phyloP scores from a whole-genome alignment of 2,797 vertebrate genomes.

The Scleropages formosus region DNA sequence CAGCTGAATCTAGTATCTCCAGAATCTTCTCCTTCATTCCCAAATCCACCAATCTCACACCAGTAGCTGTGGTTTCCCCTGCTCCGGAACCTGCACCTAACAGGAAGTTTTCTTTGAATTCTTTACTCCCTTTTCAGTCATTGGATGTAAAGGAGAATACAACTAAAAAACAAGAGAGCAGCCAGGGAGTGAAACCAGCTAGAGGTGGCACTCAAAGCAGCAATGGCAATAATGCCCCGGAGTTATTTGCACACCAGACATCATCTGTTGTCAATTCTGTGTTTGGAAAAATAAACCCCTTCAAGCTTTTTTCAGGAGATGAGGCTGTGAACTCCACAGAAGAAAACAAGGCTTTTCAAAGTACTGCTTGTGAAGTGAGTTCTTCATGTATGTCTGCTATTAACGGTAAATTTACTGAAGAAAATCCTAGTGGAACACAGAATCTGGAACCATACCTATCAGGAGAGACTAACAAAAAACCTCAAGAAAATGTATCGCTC shows the following conservation, averaged over 20 bases:
- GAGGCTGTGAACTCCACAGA: slow-evolving; percentile 58
- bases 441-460: slow-evolving; percentile 25
- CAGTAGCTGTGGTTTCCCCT: slow-evolving; percentile 63
- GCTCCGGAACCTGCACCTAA: slow-evolving; percentile 64
- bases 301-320: slow-evolving; percentile 80
- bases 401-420: no score
- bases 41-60: slow-evolving; percentile 60
- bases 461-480: slow-evolving; percentile 16
- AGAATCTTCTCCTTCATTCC: slow-evolving; percentile 71
- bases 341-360: slow-evolving; percentile 50
- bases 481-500: slow-evolving; percentile 37
- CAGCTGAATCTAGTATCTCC: slow-evolving; percentile 66
- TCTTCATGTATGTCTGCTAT: slow-evolving; percentile 11
- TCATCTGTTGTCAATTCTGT: slow-evolving; percentile 78
- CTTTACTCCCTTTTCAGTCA: slow-evolving; percentile 65
- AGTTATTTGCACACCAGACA: slow-evolving; percentile 55
- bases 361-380: slow-evolving; percentile 36
- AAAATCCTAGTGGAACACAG: slow-evolving; percentile 46
- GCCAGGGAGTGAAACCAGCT: slow-evolving; percentile 28
- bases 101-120: slow-evolving; percentile 67
- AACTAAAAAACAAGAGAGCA: slow-evolving; percentile 47
- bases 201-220: slow-evolving; percentile 45
- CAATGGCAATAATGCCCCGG: slow-evolving; percentile 35
- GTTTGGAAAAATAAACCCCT: slow-evolving; percentile 78
- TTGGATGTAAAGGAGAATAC: no score